A percentile compares a stretch with the other conserved stretches of the same genome.
These are phyloP conservation scores for Esox masquinongy DNA, from an alignment of 2,797 vertebrate species.

Conservation along the genomic window DNA sequence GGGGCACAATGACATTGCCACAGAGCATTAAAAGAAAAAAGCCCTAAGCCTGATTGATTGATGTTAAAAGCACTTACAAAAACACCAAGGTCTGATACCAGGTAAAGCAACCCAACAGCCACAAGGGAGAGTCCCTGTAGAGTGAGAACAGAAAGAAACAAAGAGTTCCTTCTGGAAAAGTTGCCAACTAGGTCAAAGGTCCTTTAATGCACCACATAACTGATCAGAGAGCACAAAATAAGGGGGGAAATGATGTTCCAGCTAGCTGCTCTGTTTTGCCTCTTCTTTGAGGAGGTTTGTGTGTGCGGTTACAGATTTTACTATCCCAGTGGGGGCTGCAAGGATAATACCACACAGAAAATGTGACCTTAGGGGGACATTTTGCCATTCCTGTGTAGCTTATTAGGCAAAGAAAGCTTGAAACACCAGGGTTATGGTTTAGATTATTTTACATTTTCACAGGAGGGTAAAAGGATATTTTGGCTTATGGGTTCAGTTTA, in stretches of 20 bases:
- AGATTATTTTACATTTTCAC: too few relatives aligned
- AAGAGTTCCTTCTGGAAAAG: conserved; percentile 35
- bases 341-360: too few relatives aligned
- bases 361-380: too few relatives aligned
- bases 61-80: conserved; percentile 51
- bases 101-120: conserved; percentile 40
- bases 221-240: conserved; percentile 38
- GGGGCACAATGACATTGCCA: background rate
- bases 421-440: too few relatives aligned
- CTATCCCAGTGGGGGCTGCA: too few relatives aligned
- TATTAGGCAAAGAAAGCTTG: too few relatives aligned
- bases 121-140: conserved; percentile 50
- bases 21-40: conserved; percentile 12
- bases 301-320: background rate
- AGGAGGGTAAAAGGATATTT: too few relatives aligned
- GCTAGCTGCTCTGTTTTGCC: background rate
- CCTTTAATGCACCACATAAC: conserved; percentile 39
- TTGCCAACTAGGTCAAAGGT: conserved; percentile 40
- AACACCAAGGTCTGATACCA: conserved; percentile 47
- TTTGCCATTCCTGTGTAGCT: too few relatives aligned
- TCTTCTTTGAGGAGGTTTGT: conserved; percentile 8
- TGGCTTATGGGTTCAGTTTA: background rate
- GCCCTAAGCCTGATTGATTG: conserved; percentile 53
- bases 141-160: conserved; percentile 60
- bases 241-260: background rate